Conservation (phyloP, 2,113 vertebrate species). For the Zosterops pallidus region DNA sequence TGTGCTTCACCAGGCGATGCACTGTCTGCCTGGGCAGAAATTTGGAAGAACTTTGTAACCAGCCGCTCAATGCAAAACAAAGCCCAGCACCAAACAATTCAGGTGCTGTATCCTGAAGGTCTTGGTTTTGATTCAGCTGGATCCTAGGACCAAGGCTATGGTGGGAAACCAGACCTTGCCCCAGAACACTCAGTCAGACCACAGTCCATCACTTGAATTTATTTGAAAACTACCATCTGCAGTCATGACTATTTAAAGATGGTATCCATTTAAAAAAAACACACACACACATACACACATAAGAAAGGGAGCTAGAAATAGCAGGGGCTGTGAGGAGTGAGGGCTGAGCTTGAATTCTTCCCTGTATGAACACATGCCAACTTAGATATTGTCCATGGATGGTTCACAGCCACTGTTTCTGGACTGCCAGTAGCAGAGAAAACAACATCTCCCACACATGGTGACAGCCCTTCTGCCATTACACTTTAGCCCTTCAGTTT, state of each 20-base stretch:
- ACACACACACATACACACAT: background rate
- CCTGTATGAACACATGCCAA: background rate
- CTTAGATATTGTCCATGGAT: background rate
- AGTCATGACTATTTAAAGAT: constrained; percentile 26
- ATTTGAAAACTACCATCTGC: background rate
- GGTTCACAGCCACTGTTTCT: background rate
- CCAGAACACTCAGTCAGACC: background rate
- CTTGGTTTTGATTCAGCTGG: background rate
- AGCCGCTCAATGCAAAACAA: background rate
- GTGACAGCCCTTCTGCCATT: background rate
- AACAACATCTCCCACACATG: background rate
- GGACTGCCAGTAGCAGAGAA: background rate
- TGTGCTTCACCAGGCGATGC: background rate
- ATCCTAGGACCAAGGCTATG: background rate
- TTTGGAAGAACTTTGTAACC: background rate
- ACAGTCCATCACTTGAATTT: background rate
- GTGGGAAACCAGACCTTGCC: background rate
- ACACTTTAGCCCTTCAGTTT: background rate
- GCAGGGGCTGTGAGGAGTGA: background rate
- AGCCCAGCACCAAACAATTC: background rate
- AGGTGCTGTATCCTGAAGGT: background rate
- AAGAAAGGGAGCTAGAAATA: background rate
- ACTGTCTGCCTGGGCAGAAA: background rate
- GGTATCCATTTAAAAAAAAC: constrained; percentile 5
- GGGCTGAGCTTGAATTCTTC: background rate